Evolutionary conservation across 2,888 invertebrate species (phyloP), one percentile per base, ranked within the genome.

Genomic region (Branchipolynoe longqiensis): DNA sequence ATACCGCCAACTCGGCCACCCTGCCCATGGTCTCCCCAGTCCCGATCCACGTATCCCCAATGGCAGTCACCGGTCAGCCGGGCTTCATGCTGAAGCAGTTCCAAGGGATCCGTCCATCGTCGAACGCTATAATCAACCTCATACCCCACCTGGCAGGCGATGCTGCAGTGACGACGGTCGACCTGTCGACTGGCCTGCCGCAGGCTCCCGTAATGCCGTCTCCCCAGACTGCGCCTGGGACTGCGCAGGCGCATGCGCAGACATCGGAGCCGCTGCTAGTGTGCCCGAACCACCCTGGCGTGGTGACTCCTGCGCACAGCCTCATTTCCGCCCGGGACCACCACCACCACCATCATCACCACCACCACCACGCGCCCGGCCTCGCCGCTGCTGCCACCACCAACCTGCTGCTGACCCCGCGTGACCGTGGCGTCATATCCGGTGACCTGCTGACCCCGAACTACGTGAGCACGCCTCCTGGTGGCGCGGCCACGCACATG

Each of bases 91-190:
- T 83, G 38, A 83, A 40, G 62, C 38, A 12, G 22, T 3, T 59
- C n/a, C 14, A 41, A 6, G 38, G 83, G 8, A 59, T 83, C 1
- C 36, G 36, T 22, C 83, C 83, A 2, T 83, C 83, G 12, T 69
- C 69, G 22, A 82, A 56, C 40, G 83, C 83, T 40, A 83, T 83
- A 25, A 36, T 83, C 1, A 83, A 83, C 83, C 83, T 83, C 25
- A 62, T 62, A 14, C 83, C 83, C 25, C 83, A 83, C 12, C 62
- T 83, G 12, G 48, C 78, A 22, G 78, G 38, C 18, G 69, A 28
- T 18, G 14, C 62, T n/a, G 31, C 62, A 31, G 62, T 31, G n/a
- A 28, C 62, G 31, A 31, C 62, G 31, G 3, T 31, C 25, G 69
- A 69, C 3, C 36, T 38, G 4, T n/a, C 69, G 14, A 12, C 36